phyloP scores from a whole-genome alignment of 2,797 vertebrate genomes.

The Poecilia velifera region DNA sequence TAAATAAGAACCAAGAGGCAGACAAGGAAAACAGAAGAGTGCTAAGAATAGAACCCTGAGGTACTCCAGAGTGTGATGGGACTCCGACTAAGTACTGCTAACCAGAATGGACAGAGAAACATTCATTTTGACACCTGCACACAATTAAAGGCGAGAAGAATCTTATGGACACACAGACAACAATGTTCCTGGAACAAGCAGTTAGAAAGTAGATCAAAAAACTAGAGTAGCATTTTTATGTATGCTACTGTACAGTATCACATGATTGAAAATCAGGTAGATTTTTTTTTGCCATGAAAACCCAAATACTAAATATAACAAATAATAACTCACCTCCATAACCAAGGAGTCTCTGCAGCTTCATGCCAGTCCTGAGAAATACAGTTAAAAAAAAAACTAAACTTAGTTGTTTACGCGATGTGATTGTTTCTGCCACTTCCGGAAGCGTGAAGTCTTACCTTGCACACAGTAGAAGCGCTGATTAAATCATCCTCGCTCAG shows the following conservation, averaged over 20 bases:
- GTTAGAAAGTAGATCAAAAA: background rate
- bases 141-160: background rate
- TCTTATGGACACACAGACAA: background rate
- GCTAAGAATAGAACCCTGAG: background rate
- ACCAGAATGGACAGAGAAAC: background rate
- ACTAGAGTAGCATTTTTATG: background rate
- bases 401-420: background rate
- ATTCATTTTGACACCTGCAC: background rate
- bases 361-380: conserved; percentile 71
- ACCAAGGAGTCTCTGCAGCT: conserved; percentile 73
- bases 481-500: conserved; percentile 78
- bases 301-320: background rate
- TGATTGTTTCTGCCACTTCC: conserved; percentile 52
- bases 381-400: background rate
- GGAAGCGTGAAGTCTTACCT: conserved; percentile 70
- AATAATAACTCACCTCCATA: conserved; percentile 74
- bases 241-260: too few relatives aligned
- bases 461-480: conserved; percentile 75
- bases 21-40: background rate
- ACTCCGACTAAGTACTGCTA: background rate
- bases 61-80: background rate
- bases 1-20: background rate
- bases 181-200: background rate
- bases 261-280: background rate
- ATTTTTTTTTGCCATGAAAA: background rate